A percentile compares a stretch with the other conserved stretches of the same genome.
These are phyloP conservation scores for Pachycephala philippinensis DNA, from an alignment of 2,113 vertebrate species.

Conservation along the genomic window DNA sequence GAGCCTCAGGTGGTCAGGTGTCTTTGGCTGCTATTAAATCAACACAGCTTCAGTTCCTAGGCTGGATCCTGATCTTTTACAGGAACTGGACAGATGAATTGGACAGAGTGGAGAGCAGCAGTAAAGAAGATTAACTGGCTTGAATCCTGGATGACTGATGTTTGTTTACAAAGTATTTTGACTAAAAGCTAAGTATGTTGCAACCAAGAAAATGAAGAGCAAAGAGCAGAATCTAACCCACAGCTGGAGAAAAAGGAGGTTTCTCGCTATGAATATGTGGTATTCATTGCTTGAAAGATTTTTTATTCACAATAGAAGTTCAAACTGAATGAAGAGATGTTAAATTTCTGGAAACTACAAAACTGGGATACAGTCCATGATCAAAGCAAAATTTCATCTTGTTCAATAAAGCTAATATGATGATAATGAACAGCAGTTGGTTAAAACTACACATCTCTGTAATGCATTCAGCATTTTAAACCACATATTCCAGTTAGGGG, in stretches of 20 bases:
- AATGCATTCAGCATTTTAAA: slow-evolving; percentile 26
- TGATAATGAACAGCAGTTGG: background rate
- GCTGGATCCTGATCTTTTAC: background rate
- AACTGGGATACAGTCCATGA: background rate
- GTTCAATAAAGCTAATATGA: background rate
- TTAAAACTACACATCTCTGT: background rate
- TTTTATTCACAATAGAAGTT: background rate
- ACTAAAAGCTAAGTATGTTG: background rate
- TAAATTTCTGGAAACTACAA: background rate
- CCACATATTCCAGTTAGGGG: background rate
- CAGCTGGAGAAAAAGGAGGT: background rate
- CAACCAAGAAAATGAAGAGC: background rate
- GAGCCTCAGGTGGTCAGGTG: background rate
- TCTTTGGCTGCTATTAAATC: background rate
- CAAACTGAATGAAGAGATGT: background rate
- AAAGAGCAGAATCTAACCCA: background rate
- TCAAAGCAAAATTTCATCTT: background rate
- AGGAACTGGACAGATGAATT: background rate
- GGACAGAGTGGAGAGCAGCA: background rate
- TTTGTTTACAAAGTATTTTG: background rate
- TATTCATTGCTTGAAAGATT: background rate
- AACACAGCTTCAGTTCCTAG: background rate
- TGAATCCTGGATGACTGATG: background rate
- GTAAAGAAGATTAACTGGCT: background rate
- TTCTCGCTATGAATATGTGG: background rate